Evolutionary conservation across 2,113 vertebrate species (phyloP), one percentile per base, ranked within the genome.

Genomic region (Xiphias gladius): DNA sequence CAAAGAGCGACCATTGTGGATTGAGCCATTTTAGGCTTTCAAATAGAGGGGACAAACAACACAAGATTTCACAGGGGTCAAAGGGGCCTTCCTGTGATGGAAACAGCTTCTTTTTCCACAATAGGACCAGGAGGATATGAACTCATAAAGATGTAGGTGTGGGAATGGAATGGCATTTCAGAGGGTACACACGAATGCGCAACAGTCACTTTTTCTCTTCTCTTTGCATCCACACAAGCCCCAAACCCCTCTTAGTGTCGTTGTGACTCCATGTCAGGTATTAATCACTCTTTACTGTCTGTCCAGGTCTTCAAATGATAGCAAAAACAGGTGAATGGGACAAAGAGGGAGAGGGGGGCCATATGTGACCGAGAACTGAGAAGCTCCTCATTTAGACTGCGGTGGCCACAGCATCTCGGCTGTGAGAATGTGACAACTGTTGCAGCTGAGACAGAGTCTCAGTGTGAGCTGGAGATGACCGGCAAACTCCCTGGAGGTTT

Each of bases 121-220:
- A 88, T 84, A 76, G 83, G 41, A 86, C 66, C 69, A 75, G 68
- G 61, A 92, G 76, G 83, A 91, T 87, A 83, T 88, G 80, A 86
- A 79, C 77, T 86, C 80, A 81, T 92, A 91, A 89, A 92, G 66
- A 72, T 66, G 76, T 74, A 90, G 85, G 81, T 89, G 80, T 90
- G 87, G 55, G 88, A 93, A 85, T 46, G 74, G 74, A 79, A 76
- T 69, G 84, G 66, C 83, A 89, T 92, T 90, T 88, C 26, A 70
- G 61, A 70, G 74, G 52, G 32, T 37, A 67, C 65, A 43, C 64
- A 41, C 57, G 9, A 28, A 70, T n/a, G 52, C 62, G 59, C 74
- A 68, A 16, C 14, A 63, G 32, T 61, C 73, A 75, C 80, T 74
- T 87, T 85, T 58, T 77, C 74, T 61, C 69, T 41, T 20, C 43